These are phyloP conservation scores for Panopea generosa DNA, from an alignment of 2,888 invertebrate species.

Conservation along the genomic window DNA sequence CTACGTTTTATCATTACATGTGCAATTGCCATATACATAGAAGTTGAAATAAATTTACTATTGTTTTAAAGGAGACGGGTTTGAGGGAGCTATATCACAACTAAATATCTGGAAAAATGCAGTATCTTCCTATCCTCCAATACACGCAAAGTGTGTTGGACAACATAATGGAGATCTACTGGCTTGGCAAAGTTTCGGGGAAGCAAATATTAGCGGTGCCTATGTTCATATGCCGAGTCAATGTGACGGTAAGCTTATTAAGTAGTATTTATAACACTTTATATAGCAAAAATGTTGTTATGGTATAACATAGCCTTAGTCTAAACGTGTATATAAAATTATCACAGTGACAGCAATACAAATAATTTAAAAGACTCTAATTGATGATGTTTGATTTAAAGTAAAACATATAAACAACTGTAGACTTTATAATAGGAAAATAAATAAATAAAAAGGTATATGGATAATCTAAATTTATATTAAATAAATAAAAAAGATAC, in stretches of 20 bases:
- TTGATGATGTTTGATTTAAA: too few relatives aligned
- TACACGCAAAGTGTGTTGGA: conserved; percentile 8
- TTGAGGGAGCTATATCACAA: conserved; percentile 17
- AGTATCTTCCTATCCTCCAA: neutral
- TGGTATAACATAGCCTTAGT: neutral
- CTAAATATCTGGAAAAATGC: conserved; percentile 26
- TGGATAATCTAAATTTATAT: too few relatives aligned
- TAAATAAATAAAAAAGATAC: too few relatives aligned
- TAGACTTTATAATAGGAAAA: too few relatives aligned
- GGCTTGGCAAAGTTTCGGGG: conserved; percentile 28
- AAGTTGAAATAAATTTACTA: too few relatives aligned
- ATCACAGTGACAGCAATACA: too few relatives aligned
- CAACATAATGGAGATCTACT: conserved; percentile 7
- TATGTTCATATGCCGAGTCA: conserved; percentile 25
- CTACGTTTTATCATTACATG: too few relatives aligned
- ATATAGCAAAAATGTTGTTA: neutral
- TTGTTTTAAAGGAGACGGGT: neutral
- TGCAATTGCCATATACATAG: too few relatives aligned
- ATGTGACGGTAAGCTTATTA: conserved; percentile 34
- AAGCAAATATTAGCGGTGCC: conserved; percentile 17
- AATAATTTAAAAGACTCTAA: too few relatives aligned
- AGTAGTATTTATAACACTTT: neutral
- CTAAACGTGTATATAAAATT: too few relatives aligned
- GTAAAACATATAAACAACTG: too few relatives aligned
- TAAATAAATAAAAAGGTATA: too few relatives aligned